Percentiles rank a stretch among this genome's conserved stretches.
Conservation (phyloP, 1,140 invertebrate species). For the Glossosoma conforme region DNA sequence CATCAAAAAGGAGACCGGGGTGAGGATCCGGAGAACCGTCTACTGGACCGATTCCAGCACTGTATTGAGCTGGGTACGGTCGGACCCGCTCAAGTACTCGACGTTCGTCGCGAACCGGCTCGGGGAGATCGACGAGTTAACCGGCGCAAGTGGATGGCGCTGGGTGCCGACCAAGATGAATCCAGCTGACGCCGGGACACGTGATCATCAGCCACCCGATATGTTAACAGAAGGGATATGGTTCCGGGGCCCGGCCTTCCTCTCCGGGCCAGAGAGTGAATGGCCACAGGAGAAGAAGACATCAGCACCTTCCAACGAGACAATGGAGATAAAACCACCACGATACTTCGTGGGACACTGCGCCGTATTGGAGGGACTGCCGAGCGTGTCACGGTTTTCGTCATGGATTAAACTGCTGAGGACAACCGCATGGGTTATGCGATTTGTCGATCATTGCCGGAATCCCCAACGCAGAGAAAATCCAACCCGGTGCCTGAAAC, state of each 20-base stretch:
- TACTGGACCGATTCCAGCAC: conserved; percentile 39
- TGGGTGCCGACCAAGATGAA: conserved; percentile 33
- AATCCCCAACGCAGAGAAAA: too few species aligned
- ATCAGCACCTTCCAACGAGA: too few species aligned
- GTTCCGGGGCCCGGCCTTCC: too few species aligned
- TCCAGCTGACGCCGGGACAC: conserved; percentile 33
- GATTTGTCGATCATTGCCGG: not conserved
- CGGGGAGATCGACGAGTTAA: conserved; percentile 36
- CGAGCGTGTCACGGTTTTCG: conserved; percentile 11
- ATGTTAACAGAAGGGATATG: too few species aligned
- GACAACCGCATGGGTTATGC: not conserved
- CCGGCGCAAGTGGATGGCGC: conserved; percentile 23
- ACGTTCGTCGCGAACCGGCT: conserved; percentile 40
- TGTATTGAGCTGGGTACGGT: conserved; percentile 35
- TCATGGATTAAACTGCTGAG: not conserved
- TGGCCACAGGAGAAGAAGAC: too few species aligned
- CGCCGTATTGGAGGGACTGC: too few species aligned
- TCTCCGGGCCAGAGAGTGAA: too few species aligned
- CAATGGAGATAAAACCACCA: too few species aligned
- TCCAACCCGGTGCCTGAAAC: too few species aligned
- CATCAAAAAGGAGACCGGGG: conserved; percentile 10
- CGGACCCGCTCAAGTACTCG: conserved; percentile 30
- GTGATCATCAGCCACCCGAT: too few species aligned
- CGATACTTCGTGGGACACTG: too few species aligned
- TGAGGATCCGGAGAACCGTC: conserved; percentile 1